phyloP scores from a whole-genome alignment of 1,140 invertebrate genomes.

The Samia ricini region DNA sequence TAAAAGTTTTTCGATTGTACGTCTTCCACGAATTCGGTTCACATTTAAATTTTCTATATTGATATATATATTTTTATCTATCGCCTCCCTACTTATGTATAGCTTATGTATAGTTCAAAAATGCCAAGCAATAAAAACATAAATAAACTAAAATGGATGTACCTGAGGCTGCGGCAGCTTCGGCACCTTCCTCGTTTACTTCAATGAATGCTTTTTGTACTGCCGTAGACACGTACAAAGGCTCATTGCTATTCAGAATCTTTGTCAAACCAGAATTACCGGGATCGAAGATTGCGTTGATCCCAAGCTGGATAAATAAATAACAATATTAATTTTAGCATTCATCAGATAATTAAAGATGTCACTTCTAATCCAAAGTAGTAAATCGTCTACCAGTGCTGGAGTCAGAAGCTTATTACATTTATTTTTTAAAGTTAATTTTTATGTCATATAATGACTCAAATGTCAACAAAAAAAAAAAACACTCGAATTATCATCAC shows the following conservation, averaged over 20 bases:
- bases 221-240: slow-evolving; percentile 55
- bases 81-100: no score
- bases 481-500: background rate
- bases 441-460: background rate
- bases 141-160: no score
- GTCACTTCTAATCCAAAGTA: slow-evolving; percentile 72
- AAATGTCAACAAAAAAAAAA: background rate
- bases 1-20: no score
- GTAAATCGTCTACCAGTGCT: slow-evolving; percentile 63
- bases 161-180: slow-evolving; percentile 64
- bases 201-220: slow-evolving; percentile 66
- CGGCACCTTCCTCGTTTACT: slow-evolving; percentile 64
- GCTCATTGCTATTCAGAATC: slow-evolving; percentile 41
- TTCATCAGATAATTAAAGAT: background rate
- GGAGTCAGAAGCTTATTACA: slow-evolving; percentile 30
- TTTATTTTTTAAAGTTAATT: background rate
- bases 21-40: no score
- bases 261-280: slow-evolving; percentile 49
- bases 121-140: no score
- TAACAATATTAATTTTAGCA: background rate
- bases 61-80: no score
- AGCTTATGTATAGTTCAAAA: no score
- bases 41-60: no score
- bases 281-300: slow-evolving; percentile 47
- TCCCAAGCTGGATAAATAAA: slow-evolving; percentile 52